Percentiles rank a stretch among this genome's conserved stretches.
These are phyloP conservation scores for Phaetusa simplex DNA, from an alignment of 2,113 vertebrate genomes.

Conservation along the genomic window DNA sequence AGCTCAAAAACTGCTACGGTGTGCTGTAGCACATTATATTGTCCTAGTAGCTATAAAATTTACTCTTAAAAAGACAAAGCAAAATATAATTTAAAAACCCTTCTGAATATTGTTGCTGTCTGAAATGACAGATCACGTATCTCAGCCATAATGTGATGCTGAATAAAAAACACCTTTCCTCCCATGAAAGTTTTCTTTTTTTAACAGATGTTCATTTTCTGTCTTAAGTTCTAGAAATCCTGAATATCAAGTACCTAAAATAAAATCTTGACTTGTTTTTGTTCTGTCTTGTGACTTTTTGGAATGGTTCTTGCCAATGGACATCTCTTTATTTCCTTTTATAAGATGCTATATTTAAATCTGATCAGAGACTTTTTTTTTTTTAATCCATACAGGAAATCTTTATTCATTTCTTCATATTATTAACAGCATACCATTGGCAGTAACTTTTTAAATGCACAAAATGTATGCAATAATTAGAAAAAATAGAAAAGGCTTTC, in stretches of 20 bases:
- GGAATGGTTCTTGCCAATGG: not conserved
- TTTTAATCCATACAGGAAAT: not conserved
- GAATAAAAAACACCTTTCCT: not conserved
- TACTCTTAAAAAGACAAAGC: not conserved
- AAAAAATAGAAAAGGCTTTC: not conserved
- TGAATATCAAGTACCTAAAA: not conserved
- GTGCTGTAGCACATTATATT: not conserved
- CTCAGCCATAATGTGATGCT: not conserved
- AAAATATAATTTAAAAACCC: not conserved
- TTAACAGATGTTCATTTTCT: not conserved
- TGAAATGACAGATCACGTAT: not conserved
- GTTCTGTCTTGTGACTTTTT: not conserved
- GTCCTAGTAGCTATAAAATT: not conserved
- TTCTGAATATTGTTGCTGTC: not conserved
- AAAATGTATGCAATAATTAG: not conserved
- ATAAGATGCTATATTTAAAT: not conserved
- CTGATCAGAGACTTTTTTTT: not conserved
- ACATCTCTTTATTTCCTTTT: not conserved
- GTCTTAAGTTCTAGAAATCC: not conserved
- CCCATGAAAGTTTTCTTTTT: not conserved
- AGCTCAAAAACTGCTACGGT: not conserved
- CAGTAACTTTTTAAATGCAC: not conserved
- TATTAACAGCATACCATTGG: not conserved
- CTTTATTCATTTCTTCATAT: not conserved
- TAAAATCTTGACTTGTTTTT: not conserved